These are phyloP conservation scores for Cotesia vestalis DNA, from an alignment of 1,140 invertebrate genomes.

Conservation along the genomic window DNA sequence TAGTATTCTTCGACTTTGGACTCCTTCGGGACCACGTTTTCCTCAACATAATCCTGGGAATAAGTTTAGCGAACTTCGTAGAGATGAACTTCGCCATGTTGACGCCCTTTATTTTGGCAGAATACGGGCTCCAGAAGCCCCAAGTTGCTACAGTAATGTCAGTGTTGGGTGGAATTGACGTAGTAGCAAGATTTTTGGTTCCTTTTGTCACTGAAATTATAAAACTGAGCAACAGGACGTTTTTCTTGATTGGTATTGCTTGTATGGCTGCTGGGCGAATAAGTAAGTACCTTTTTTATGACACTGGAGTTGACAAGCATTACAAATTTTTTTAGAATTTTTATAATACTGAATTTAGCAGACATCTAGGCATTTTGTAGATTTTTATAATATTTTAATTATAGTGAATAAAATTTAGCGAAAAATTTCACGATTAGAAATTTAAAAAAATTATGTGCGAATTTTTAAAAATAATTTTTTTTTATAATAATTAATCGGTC, in stretches of 20 bases:
- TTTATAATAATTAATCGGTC: no score
- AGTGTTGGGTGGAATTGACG: constrained; percentile 69
- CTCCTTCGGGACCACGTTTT: constrained; percentile 73
- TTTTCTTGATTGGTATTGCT: constrained; percentile 55
- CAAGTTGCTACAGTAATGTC: constrained; percentile 73
- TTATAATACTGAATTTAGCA: background rate
- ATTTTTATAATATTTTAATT: no score
- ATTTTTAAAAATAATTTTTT: no score
- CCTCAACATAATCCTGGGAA: constrained; percentile 73
- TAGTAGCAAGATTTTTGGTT: constrained; percentile 70
- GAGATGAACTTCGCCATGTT: constrained; percentile 77
- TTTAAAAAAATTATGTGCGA: no score
- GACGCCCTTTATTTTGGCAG: constrained; percentile 74
- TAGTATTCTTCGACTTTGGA: constrained; percentile 74
- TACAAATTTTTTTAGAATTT: background rate
- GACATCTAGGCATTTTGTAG: no score
- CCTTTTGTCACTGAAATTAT: constrained; percentile 69
- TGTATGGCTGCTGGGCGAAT: constrained; percentile 52
- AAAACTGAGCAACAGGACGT: constrained; percentile 51
- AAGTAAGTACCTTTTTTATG: constrained; percentile 45
- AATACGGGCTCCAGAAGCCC: constrained; percentile 68
- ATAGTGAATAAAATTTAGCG: no score
- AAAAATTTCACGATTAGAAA: no score
- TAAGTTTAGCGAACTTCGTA: constrained; percentile 73
- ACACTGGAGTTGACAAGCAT: no score